Base-by-base conservation (phyloP, 2,888 invertebrate genomes). In the Phasia obesa region DNA sequence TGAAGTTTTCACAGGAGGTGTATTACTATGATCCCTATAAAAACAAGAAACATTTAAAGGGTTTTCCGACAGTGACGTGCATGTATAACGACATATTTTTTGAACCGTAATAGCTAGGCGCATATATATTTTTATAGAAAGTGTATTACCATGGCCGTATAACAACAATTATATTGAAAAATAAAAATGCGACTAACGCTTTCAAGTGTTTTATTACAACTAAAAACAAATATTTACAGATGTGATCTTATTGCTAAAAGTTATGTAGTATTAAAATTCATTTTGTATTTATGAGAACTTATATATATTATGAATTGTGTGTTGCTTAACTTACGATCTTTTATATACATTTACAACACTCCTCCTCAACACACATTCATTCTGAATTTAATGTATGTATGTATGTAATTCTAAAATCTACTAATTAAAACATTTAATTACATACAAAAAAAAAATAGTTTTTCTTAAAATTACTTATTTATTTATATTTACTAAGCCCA, bases 151-250 rank as follows among this genome's bases (percentile, higher is more conserved):
- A n/a, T n/a, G n/a, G n/a, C n/a, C n/a, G n/a, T n/a, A n/a, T n/a
- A n/a, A n/a, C n/a, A n/a, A n/a, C n/a, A 27, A 27, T 5, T 5
- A 27, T 83, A 17, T 73, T 70, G 62, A 11, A 57, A 51, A 44
- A 23, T n/a, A n/a, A 13, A 38, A 38, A 38, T 13, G 13, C 38
- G 38, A 38, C 38, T 38, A 7, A 31, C 2, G 38, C 38, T 38
- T 38, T 38, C 38, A 38, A 38, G 13, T 38, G 38, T 4, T 38
- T 38, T 38, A 13, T 38, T 38, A 13, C 13, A 2, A 38, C 13
- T 38, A 13, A 5, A 7, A 13, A 38, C 4, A 27, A 27, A 27
- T 27, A 27, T 27, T 27, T 27, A 27, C 27, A 27, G 27, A n/a
- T n/a, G n/a, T n/a, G n/a, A n/a, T n/a, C n/a, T n/a, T n/a, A n/a